A percentile compares a stretch with the other conserved stretches of the same genome.
Evolutionary conservation across 2,888 invertebrate genomes (phyloP).

Genomic region (Mythimna albipuncta): DNA sequence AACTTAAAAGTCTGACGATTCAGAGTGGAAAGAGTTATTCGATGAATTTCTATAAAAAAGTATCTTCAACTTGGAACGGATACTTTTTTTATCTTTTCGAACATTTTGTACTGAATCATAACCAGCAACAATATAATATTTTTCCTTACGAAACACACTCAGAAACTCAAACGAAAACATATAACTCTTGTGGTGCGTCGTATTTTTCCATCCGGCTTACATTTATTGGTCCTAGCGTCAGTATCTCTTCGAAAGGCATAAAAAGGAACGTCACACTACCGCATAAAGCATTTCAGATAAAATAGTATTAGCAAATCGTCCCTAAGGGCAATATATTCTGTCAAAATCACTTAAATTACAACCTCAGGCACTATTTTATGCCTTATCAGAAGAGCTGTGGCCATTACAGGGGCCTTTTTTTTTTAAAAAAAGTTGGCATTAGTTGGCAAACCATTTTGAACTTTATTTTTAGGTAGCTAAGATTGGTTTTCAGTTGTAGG

Average conservation of each 20-base stretch:
- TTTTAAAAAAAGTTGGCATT: slow-evolving; percentile 36
- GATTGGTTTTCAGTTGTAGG: slow-evolving; percentile 30
- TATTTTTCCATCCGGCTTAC: slow-evolving; percentile 47
- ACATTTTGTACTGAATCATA: background rate
- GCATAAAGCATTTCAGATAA: slow-evolving; percentile 69
- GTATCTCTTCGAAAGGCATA: slow-evolving; percentile 47
- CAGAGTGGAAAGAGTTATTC: no score
- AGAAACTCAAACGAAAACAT: slow-evolving; percentile 21
- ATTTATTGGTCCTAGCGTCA: slow-evolving; percentile 53
- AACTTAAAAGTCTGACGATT: no score
- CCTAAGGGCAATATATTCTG: slow-evolving; percentile 72
- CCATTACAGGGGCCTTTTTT: slow-evolving; percentile 66
- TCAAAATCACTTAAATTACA: slow-evolving; percentile 82
- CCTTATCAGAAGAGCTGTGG: slow-evolving; percentile 75
- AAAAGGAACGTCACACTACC: slow-evolving; percentile 52
- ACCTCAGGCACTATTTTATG: slow-evolving; percentile 78
- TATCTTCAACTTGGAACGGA: background rate
- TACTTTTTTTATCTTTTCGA: background rate
- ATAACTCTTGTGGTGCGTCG: slow-evolving; percentile 33
- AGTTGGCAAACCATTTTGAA: slow-evolving; percentile 25
- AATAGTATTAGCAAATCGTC: slow-evolving; percentile 71
- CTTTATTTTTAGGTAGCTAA: background rate
- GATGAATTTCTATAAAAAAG: no score
- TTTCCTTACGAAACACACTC: slow-evolving; percentile 14
- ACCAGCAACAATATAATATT: slow-evolving; percentile 25